Base-by-base conservation (phyloP, 2,797 vertebrate species). In the Pteropus rufus region DNA sequence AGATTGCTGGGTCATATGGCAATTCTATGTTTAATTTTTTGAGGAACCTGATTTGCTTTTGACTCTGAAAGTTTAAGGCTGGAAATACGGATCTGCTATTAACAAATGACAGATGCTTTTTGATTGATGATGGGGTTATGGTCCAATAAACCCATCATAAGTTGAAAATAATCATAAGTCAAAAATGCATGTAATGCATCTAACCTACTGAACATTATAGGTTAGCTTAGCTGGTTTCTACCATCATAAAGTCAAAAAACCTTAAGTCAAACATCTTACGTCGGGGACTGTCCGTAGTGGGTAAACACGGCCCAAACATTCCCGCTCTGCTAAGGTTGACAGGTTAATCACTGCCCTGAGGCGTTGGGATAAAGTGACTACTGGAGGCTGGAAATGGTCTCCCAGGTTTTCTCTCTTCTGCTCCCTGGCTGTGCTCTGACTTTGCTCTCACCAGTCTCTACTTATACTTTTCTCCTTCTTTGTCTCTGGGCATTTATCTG, bases 31-130 rank as follows among this genome's bases (percentile, higher is more conserved):
- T 84, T 92, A 8, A 23, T 39, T 86, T 83, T 85, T 89, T 65
- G 34, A 94, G 64, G 44, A 91, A 54, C 10, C 23, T 83, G 49
- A 73, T 93, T 94, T 88, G 65, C 54, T 90, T 85, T 97, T 54
- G n/a, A 82, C 72, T 95, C 77, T 79, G n/a, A 70, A 65, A 76
- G 12, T 69, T 88, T 65, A 60, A 26, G 24, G 7, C 49, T 92
- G 41, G 36, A 91, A 83, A 56, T 81, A 18, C 0, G 19, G 4
- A 75, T 44, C 89, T 52, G 58, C 62, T 77, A 2, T 65, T 83
- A 94, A 94, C 80, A 89, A 70, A 73, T 39, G 31, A 54, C n/a
- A 54, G 21, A 77, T 54, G 49, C 49, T 77, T n/a, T n/a, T 77
- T 54, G n/a, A 54, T n/a, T 49, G 64, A 34, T 49, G 41, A 49